Percentiles rank a stretch among this genome's conserved stretches.
These are phyloP conservation scores for Cephonodes hylas DNA, from an alignment of 2,888 invertebrate species.

Conservation along the genomic window DNA sequence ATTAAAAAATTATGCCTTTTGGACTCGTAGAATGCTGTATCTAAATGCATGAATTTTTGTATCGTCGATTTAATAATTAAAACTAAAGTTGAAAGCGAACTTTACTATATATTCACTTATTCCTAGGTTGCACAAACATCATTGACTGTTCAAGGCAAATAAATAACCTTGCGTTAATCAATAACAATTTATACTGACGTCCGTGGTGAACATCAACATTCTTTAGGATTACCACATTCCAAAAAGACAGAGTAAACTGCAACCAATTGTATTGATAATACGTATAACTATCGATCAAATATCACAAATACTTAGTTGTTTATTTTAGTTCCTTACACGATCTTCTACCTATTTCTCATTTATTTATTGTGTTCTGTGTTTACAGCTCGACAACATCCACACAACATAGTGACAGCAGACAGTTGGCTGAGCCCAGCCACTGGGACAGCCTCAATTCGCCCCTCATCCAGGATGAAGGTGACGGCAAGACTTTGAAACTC, in stretches of 20 bases:
- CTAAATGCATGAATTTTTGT: background rate
- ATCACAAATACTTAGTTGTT: too few species aligned
- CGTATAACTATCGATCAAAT: too few species aligned
- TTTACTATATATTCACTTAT: background rate
- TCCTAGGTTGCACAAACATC: background rate
- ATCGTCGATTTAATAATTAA: background rate
- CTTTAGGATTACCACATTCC: background rate
- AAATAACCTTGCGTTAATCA: background rate
- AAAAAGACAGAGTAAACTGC: background rate
- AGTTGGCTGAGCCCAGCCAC: slow-evolving; percentile 83
- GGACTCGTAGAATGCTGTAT: too few species aligned
- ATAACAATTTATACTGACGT: background rate
- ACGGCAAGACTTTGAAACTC: slow-evolving; percentile 95
- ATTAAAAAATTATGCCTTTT: background rate
- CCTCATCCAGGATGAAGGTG: slow-evolving; percentile 95
- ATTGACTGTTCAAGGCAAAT: background rate
- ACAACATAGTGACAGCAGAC: slow-evolving; percentile 82
- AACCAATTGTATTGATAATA: too few species aligned
- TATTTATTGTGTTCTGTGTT: slow-evolving; percentile 34
- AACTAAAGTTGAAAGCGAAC: background rate
- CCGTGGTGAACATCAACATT: background rate
- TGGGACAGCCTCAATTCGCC: slow-evolving; percentile 96
- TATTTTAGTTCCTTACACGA: too few species aligned
- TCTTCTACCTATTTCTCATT: background rate
- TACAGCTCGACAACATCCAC: slow-evolving; percentile 84